Evolutionary conservation across 92 coral and sea anemone genomes (phyloP).

Genomic region (Zoanthus sansibaricus): DNA sequence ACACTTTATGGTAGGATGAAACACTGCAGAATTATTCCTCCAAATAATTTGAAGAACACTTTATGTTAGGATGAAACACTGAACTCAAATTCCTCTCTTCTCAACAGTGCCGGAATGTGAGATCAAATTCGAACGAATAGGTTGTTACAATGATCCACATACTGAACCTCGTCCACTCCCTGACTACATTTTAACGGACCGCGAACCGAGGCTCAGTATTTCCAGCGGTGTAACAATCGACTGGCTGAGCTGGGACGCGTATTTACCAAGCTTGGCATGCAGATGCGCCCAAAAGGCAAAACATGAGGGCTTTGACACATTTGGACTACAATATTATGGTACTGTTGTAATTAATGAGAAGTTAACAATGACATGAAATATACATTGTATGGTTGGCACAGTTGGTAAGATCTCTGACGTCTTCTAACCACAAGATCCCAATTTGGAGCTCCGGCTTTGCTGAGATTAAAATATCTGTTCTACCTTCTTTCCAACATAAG

Average conservation of each 20-base stretch:
- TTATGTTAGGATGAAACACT: neutral
- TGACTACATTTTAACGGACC: conserved; percentile 33
- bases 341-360: neutral
- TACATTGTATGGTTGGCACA: no score
- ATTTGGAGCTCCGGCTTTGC: no score
- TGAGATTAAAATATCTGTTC: no score
- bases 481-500: no score
- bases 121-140: conserved; percentile 32
- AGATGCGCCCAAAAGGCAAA: conserved; percentile 34
- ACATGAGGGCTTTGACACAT: conserved; percentile 19
- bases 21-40: no score
- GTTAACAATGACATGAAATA: neutral
- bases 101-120: conserved; percentile 8
- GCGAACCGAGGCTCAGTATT: neutral
- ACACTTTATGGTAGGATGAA: neutral
- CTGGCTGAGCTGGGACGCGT: conserved; percentile 49
- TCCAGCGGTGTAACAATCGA: conserved; percentile 58
- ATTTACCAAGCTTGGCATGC: conserved; percentile 41
- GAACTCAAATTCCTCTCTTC: neutral
- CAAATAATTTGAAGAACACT: neutral
- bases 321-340: conserved; percentile 57
- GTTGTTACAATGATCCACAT: conserved; percentile 19
- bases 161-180: conserved; percentile 10
- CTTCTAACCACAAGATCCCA: no score
- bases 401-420: no score